A percentile compares a stretch with the other conserved stretches of the same genome.
Evolutionary conservation across 2,797 vertebrate species (phyloP).

Genomic region (Pelochelys cantorii): DNA sequence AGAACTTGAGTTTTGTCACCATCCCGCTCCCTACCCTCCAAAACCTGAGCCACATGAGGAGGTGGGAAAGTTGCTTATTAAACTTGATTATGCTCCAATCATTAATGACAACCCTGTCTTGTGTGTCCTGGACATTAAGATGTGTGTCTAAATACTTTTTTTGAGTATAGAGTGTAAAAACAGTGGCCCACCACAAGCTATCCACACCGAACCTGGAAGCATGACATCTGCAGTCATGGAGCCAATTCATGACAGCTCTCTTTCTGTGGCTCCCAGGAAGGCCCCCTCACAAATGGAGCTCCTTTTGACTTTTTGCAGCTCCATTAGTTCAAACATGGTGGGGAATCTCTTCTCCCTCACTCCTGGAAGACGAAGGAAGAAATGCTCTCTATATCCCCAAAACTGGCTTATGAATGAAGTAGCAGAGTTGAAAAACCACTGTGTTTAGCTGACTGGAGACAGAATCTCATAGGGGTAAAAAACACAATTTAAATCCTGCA

Average conservation of each 20-base stretch:
- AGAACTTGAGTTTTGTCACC: neutral
- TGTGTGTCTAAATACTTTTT: neutral
- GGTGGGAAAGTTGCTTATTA: neutral
- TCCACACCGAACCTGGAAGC: neutral
- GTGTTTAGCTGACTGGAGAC: neutral
- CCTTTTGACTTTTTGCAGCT: neutral
- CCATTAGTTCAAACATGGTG: neutral
- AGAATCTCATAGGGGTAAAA: neutral
- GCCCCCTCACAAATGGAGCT: neutral
- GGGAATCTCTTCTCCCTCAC: neutral
- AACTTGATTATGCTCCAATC: neutral
- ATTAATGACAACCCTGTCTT: neutral
- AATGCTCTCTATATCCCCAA: neutral
- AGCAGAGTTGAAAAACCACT: neutral
- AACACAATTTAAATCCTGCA: neutral
- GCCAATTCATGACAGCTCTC: too few relatives aligned
- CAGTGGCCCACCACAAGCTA: neutral
- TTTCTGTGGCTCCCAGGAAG: neutral
- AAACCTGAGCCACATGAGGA: neutral
- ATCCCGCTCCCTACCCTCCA: neutral
- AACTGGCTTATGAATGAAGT: neutral
- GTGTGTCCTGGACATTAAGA: neutral
- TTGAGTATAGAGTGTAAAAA: neutral
- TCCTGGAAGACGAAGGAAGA: neutral
- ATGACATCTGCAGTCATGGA: neutral